These are phyloP conservation scores for Lagopus leucura DNA, from an alignment of 2,113 vertebrate genomes.

Conservation along the genomic window DNA sequence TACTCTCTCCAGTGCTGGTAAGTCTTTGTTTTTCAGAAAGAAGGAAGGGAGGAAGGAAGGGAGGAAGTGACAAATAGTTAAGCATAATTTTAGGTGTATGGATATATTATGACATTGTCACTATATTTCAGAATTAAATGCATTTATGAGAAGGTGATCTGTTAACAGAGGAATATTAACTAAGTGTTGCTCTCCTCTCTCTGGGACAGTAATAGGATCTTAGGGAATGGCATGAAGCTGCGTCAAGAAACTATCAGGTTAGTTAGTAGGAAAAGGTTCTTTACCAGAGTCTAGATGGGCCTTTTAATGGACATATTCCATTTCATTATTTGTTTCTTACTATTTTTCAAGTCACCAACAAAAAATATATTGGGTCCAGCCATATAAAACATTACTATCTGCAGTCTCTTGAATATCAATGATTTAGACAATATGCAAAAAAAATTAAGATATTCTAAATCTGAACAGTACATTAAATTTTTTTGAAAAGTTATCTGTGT, in stretches of 20 bases:
- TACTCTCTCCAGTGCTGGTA: neutral
- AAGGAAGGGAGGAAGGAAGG: too few species aligned
- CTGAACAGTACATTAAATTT: neutral
- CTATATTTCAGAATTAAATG: neutral
- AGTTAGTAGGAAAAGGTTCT: neutral
- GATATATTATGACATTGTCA: rapidly evolving
- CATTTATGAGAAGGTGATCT: neutral
- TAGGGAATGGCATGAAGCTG: neutral
- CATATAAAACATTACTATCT: neutral
- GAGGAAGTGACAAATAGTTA: neutral
- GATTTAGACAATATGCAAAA: neutral
- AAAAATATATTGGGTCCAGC: neutral
- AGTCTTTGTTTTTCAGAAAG: neutral
- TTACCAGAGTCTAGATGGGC: neutral
- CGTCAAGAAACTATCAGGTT: neutral
- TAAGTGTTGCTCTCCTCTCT: neutral
- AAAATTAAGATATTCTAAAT: neutral
- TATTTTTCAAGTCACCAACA: neutral
- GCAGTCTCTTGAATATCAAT: neutral
- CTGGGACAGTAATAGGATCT: neutral
- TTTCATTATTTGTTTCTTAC: neutral
- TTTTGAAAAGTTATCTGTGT: neutral
- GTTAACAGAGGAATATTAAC: neutral
- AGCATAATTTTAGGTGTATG: neutral
- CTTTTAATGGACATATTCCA: neutral